Evolutionary conservation across 2,888 invertebrate genomes (phyloP).

Genomic region (Dolichomitus sp.): DNA sequence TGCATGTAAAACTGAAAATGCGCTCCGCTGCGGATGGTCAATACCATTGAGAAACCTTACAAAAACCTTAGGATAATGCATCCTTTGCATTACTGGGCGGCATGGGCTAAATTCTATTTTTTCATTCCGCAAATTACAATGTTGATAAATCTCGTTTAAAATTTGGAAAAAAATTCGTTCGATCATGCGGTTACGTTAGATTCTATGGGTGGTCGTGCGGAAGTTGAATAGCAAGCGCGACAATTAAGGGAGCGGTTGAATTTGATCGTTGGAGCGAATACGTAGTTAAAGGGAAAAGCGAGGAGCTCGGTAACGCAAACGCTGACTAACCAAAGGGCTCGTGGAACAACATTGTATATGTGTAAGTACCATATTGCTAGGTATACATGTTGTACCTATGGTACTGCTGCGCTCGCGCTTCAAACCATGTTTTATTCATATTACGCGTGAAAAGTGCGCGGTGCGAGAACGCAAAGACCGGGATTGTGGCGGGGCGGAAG

Average conservation of each 20-base stretch:
- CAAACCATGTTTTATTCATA: slow-evolving; percentile 82
- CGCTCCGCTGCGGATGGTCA: no score
- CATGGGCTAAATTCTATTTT: not conserved
- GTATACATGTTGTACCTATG: slow-evolving; percentile 47
- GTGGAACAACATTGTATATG: slow-evolving; percentile 31
- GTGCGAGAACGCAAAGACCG: slow-evolving; percentile 59
- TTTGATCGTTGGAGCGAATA: slow-evolving; percentile 12
- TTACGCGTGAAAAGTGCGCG: slow-evolving; percentile 75
- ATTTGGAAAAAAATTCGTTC: not conserved
- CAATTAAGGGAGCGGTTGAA: slow-evolving; percentile 40
- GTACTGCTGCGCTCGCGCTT: slow-evolving; percentile 64
- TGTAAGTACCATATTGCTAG: slow-evolving; percentile 32
- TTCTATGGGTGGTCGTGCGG: slow-evolving; percentile 24
- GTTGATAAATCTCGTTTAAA: not conserved
- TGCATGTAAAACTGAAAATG: no score
- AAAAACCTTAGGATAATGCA: no score
- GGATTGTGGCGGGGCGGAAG: slow-evolving; percentile 47
- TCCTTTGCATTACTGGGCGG: not conserved
- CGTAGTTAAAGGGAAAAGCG: slow-evolving; percentile 45
- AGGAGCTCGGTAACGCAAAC: slow-evolving; percentile 33
- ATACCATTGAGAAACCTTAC: no score
- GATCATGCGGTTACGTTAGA: not conserved
- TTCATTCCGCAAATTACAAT: not conserved
- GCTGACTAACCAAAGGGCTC: slow-evolving; percentile 55
- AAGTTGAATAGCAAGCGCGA: slow-evolving; percentile 16